Conservation (phyloP, 2,113 vertebrate genomes). For the Daubentonia madagascariensis region DNA sequence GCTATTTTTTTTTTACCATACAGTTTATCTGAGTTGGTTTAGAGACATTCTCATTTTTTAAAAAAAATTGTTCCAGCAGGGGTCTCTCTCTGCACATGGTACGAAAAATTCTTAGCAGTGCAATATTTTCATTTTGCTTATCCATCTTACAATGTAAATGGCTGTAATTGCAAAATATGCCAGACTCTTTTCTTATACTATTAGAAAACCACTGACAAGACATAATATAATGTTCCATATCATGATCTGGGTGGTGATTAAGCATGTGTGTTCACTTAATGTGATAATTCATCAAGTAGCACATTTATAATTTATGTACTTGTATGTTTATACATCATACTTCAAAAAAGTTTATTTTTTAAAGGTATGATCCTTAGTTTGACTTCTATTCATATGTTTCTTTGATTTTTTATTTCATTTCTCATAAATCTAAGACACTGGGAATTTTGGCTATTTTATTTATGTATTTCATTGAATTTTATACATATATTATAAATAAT, state of each 20-base stretch:
- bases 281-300: background rate
- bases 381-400: background rate
- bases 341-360: background rate
- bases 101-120: conserved; percentile 17
- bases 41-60: background rate
- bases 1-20: background rate
- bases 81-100: conserved; percentile 77
- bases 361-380: background rate
- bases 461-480: background rate
- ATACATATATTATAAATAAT: background rate
- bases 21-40: background rate
- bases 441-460: background rate
- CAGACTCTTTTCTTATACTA: background rate
- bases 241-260: background rate
- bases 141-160: background rate
- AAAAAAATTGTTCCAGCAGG: conserved; percentile 76
- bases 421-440: background rate
- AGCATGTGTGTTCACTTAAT: background rate
- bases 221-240: background rate
- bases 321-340: background rate
- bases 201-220: background rate
- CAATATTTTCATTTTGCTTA: conserved; percentile 21
- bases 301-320: background rate
- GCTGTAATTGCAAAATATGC: background rate
- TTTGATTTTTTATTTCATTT: background rate